Evolutionary conservation across 2,888 invertebrate species (phyloP), one percentile per base, ranked within the genome.

Genomic region (Brachylomia viminalis): DNA sequence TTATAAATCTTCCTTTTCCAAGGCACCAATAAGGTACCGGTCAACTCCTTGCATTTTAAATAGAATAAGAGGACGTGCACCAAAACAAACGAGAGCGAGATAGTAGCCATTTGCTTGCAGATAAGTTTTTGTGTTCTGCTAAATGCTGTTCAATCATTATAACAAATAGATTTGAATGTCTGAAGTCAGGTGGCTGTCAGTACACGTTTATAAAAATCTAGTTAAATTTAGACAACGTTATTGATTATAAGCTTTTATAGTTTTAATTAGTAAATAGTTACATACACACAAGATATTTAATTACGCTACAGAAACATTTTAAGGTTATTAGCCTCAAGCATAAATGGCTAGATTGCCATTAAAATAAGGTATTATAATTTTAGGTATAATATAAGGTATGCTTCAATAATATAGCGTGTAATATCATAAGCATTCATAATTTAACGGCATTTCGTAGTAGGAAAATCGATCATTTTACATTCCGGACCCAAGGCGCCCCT

Each of bases 301-400:
- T 30, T 11, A 59, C 20, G 20, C 10, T 59, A 20, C 30, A 30
- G 20, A 33, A 33, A 33, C 2, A 6, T 7, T 30, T 47, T 1
- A 30, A 58, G 20, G 54, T 52, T n/a, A 61, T 59, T 68, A 45
- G 79, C 52, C 69, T 38, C 27, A 59, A 77, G n/a, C 13, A 23
- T 27, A 33, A n/a, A 56, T 56, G 0, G 0, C 3, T 30, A 38
- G 38, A 47, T 47, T 27, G 1, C 27, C 17, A 42, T 38, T 33
- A 30, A 67, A 52, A n/a, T n/a, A n/a, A n/a, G n/a, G n/a, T n/a
- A n/a, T n/a, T n/a, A n/a, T n/a, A n/a, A n/a, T n/a, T n/a, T n/a
- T n/a, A n/a, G n/a, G n/a, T n/a, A n/a, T n/a, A n/a, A n/a, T n/a
- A n/a, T n/a, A n/a, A n/a, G 6, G 2, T 59, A 33, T 30, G 5